phyloP scores from a whole-genome alignment of 2,797 vertebrate species.

The Eremophila alpestris region DNA sequence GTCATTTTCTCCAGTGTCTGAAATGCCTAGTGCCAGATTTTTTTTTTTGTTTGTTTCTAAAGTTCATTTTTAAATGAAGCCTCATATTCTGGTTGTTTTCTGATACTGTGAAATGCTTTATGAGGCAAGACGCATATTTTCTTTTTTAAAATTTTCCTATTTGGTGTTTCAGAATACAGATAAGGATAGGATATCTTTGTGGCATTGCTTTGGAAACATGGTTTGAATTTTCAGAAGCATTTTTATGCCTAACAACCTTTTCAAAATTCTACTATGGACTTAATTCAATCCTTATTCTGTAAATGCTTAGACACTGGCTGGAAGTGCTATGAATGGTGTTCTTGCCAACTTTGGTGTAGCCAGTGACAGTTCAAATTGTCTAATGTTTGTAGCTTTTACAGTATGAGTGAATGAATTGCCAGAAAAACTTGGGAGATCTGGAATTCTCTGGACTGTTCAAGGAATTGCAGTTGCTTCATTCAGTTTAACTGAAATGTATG shows the following conservation, averaged over 20 bases:
- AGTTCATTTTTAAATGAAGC: not conserved
- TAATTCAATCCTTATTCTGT: not conserved
- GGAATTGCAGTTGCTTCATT: not conserved
- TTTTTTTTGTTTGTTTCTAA: not conserved
- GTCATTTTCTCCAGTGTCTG: not conserved
- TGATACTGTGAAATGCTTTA: not conserved
- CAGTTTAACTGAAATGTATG: not conserved
- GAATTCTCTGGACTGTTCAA: not conserved
- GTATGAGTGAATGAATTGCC: not conserved
- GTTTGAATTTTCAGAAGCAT: not conserved
- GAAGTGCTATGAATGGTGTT: not conserved
- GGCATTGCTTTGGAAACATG: not conserved
- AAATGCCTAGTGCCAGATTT: not conserved
- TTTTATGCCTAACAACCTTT: not conserved
- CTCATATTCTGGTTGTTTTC: not conserved
- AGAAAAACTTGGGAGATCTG: not conserved
- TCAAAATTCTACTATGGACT: not conserved
- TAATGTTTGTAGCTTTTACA: not conserved
- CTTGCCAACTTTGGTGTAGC: not conserved
- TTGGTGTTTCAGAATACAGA: not conserved
- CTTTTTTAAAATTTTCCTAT: not conserved
- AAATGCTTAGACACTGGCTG: not conserved
- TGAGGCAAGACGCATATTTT: not conserved
- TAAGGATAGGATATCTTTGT: not conserved
- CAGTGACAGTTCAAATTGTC: not conserved